Evolutionary conservation across 1,140 invertebrate species (phyloP).

Genomic region (Ruditapes philippinarum): DNA sequence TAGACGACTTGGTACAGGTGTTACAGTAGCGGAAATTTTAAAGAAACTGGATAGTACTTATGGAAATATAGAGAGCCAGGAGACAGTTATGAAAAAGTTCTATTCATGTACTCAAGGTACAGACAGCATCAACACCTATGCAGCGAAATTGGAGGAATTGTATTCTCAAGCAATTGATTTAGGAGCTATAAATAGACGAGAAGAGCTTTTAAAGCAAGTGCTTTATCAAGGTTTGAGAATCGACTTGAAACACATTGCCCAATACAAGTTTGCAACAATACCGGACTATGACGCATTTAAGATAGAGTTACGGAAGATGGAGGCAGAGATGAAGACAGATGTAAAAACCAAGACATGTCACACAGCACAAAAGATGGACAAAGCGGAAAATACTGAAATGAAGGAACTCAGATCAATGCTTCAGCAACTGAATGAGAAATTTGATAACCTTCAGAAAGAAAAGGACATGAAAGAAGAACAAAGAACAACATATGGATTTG

Average conservation of each 20-base stretch:
- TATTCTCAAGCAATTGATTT: neutral
- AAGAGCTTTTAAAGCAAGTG: neutral
- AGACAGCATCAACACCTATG: neutral
- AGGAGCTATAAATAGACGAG: neutral
- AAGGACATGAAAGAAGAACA: neutral
- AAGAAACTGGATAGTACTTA: neutral
- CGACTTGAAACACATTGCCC: constrained; percentile 2
- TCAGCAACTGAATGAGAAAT: neutral
- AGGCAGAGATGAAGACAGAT: neutral
- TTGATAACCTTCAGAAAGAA: neutral
- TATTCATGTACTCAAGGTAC: neutral
- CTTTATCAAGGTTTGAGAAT: constrained; percentile 18
- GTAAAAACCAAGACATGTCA: neutral
- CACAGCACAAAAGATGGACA: neutral
- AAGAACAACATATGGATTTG: neutral
- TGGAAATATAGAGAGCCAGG: neutral
- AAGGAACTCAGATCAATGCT: neutral
- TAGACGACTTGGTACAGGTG: too few relatives aligned
- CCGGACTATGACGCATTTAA: constrained; percentile 29
- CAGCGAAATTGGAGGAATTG: neutral
- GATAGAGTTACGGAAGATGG: constrained; percentile 17
- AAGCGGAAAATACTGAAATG: neutral
- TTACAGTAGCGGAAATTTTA: too few relatives aligned
- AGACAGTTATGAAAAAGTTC: neutral
- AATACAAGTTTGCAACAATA: constrained; percentile 23